Base-by-base conservation (phyloP, 1,140 invertebrate genomes). In the Rhizoglyphus robini region DNA sequence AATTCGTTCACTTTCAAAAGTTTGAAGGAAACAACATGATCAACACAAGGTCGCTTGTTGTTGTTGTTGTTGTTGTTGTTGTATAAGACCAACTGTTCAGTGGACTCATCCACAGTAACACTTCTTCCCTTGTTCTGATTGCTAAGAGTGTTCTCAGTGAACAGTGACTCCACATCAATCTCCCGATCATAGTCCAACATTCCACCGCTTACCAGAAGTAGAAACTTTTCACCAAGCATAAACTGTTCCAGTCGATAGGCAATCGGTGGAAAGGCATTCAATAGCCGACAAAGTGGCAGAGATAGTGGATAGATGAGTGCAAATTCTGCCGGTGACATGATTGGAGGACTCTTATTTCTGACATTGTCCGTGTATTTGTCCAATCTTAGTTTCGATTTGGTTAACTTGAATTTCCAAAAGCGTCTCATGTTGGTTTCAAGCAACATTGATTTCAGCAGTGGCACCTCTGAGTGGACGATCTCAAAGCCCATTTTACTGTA, bases 191-290 rank as follows among this genome's bases (percentile, higher is more conserved):
- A 41, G 18, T n/a, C n/a, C n/a, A 41, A 18, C 36, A 11, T 41
- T 18, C 18, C 8, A 41, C 18, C 8, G 8, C 18, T 41, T 8
- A 41, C 36, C 18, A 11, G 8, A 11, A 18, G 36, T 11, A 8
- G 3, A 32, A 34, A 60, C 36, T 13, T 11, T 20, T 4, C 15
- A n/a, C 32, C 2, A 5, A 60, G 15, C 15, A 29, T 15, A 46
- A 38, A 60, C 25, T 20, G n/a, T 46, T 60, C 58, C 58, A 60
- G 29, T n/a, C 58, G 58, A 46, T 60, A 60, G 2, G 36, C 1
- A 11, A 60, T 27, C 29, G 36, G 23, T 34, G 58, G 58, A 11
- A 60, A 34, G 30, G 58, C 27, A 54, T 54, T 54, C 31, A 5
- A 32, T 32, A 54, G 15, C 23, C 8, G 23, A 46, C 15, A 34